Evolutionary conservation across 1,140 invertebrate genomes (phyloP).

Genomic region (Hypsibius dujardini): DNA sequence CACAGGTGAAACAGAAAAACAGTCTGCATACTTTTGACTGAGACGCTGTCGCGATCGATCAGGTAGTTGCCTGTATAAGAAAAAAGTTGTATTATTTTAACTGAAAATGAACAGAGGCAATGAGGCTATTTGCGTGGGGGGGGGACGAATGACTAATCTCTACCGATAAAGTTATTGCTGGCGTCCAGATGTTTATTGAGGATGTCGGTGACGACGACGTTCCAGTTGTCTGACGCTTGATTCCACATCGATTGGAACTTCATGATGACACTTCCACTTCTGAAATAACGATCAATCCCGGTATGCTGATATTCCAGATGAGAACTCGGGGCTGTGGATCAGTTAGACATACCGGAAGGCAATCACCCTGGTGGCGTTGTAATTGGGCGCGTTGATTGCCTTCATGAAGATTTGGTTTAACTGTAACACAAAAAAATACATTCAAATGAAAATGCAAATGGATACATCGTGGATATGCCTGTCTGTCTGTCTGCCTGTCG

Average conservation of each 20-base stretch:
- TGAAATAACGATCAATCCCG: background rate
- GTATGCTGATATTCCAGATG: background rate
- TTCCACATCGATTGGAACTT: constrained; percentile 7
- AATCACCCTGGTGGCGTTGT: constrained; percentile 5
- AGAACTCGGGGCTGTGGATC: background rate
- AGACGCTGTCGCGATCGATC: background rate
- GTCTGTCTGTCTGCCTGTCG: too few species aligned
- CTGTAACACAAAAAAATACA: background rate
- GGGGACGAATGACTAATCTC: too few species aligned
- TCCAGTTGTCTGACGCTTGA: constrained; percentile 11
- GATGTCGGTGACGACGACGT: background rate
- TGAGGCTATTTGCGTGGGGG: background rate
- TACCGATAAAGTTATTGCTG: constrained; percentile 15
- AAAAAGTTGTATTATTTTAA: background rate
- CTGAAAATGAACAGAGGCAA: too few species aligned
- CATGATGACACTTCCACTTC: background rate
- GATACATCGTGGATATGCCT: too few species aligned
- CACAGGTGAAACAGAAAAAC: background rate
- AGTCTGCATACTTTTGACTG: background rate
- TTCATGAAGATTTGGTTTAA: background rate
- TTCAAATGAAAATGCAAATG: too few species aligned
- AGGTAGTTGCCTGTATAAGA: constrained; percentile 4
- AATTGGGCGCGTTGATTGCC: background rate
- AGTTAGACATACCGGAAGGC: constrained; percentile 1
- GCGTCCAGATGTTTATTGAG: constrained; percentile 2